A percentile compares a stretch with the other conserved stretches of the same genome.
Evolutionary conservation across 2,888 invertebrate species (phyloP).

Genomic region (Sinohyriopsis cumingii): DNA sequence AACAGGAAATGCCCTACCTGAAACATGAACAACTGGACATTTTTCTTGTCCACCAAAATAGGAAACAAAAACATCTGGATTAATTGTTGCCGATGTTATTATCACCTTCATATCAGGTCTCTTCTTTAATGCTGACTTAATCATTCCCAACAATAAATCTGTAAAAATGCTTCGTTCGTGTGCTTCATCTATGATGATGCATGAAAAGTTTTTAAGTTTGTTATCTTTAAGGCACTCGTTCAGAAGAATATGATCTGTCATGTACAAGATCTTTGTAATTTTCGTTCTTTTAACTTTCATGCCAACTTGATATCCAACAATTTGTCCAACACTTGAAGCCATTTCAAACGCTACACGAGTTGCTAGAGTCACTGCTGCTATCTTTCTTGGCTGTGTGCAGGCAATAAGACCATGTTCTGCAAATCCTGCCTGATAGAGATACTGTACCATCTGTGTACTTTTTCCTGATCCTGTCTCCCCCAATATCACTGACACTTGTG

Average conservation of each 20-base stretch:
- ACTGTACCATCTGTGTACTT: conserved; percentile 69
- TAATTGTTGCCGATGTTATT: conserved; percentile 70
- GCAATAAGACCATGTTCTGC: conserved; percentile 47
- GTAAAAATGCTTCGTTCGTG: conserved; percentile 68
- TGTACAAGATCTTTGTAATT: conserved; percentile 60
- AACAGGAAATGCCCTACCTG: conserved; percentile 67
- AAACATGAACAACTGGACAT: conserved; percentile 56
- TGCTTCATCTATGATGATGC: conserved; percentile 69
- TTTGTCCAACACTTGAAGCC: conserved; percentile 47
- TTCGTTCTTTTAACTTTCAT: conserved; percentile 22
- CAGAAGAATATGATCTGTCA: conserved; percentile 66
- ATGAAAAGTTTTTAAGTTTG: conserved; percentile 36
- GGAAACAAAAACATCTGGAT: conserved; percentile 57
- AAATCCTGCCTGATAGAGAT: conserved; percentile 56
- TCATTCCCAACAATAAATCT: conserved; percentile 67
- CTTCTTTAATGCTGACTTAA: conserved; percentile 50
- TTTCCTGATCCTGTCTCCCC: conserved; percentile 71
- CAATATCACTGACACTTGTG: conserved; percentile 59
- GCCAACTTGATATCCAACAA: conserved; percentile 60
- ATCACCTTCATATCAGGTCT: conserved; percentile 63
- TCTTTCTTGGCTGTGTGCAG: conserved; percentile 70
- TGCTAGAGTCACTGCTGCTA: conserved; percentile 67
- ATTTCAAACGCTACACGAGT: conserved; percentile 63
- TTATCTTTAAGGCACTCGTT: conserved; percentile 59
- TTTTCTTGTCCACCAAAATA: conserved; percentile 49